Conservation (phyloP, 2,888 invertebrate species). For the Ornithoptera alexandrae region DNA sequence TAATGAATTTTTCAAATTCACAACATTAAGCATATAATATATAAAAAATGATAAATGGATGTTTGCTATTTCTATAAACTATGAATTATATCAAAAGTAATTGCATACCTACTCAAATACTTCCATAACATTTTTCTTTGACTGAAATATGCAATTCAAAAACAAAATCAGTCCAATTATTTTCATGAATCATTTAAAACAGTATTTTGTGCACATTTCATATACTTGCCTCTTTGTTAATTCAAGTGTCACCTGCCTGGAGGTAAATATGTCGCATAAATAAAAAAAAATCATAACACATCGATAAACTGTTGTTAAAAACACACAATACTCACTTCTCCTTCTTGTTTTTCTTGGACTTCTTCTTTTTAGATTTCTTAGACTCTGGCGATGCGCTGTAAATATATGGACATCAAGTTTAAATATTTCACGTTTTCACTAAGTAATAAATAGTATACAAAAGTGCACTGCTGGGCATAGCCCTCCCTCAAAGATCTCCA, state of each 20-base stretch:
- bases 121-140: constrained; percentile 72
- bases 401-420: constrained; percentile 32
- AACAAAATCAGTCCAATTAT: constrained; percentile 27
- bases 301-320: constrained; percentile 32
- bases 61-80: neutral
- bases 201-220: constrained; percentile 28
- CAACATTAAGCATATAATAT: neutral
- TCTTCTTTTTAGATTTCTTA: constrained; percentile 89
- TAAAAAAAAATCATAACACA: constrained; percentile 41
- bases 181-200: constrained; percentile 17
- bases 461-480: no score
- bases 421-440: neutral
- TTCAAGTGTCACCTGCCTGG: constrained; percentile 70
- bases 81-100: constrained; percentile 2
- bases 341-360: constrained; percentile 87
- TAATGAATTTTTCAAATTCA: neutral
- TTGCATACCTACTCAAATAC: constrained; percentile 67
- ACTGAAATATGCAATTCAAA: constrained; percentile 60
- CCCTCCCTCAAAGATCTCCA: no score
- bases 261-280: constrained; percentile 51
- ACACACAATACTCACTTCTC: constrained; percentile 81
- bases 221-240: constrained; percentile 72
- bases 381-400: constrained; percentile 85
- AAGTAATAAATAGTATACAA: neutral
- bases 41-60: no score